A percentile compares a stretch with the other conserved stretches of the same genome.
These are phyloP conservation scores for Cybosia mesomella DNA, from an alignment of 2,888 invertebrate species.

Conservation along the genomic window DNA sequence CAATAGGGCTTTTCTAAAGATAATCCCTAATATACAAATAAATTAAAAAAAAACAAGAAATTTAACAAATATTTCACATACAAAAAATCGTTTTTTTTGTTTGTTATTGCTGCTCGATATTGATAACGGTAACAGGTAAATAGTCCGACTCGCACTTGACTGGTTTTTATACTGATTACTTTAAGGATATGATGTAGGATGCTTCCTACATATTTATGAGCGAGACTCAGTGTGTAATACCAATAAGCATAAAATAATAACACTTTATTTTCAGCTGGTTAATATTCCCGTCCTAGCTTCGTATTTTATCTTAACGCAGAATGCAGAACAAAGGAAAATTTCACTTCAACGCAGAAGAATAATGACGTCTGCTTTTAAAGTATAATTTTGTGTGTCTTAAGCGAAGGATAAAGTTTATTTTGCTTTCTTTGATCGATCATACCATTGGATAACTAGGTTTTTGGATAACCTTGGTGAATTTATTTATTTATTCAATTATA, in stretches of 20 bases:
- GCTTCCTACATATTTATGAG: conserved; percentile 12
- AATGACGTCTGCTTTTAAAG: background rate
- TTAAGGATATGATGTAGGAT: conserved; percentile 7
- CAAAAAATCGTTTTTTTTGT: too few species aligned
- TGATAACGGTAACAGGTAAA: too few species aligned
- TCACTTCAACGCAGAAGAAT: background rate
- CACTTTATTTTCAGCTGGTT: background rate
- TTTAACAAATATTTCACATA: too few species aligned
- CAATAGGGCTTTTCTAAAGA: too few species aligned
- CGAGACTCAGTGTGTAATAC: background rate
- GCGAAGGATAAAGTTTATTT: background rate
- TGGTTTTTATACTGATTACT: background rate
- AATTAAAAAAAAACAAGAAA: too few species aligned
- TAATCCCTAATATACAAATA: too few species aligned
- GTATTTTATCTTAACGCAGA: background rate
- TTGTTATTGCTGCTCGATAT: too few species aligned
- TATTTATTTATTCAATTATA: background rate
- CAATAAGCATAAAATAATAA: background rate
- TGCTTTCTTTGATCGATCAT: background rate
- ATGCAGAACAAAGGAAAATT: background rate
- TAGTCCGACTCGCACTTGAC: too few species aligned
- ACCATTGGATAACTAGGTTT: background rate
- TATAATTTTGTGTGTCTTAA: conserved; percentile 2
- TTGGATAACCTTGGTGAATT: background rate
- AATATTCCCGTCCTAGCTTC: background rate